These are phyloP conservation scores for Cnemophilus loriae DNA, from an alignment of 2,113 vertebrate species.

Conservation along the genomic window DNA sequence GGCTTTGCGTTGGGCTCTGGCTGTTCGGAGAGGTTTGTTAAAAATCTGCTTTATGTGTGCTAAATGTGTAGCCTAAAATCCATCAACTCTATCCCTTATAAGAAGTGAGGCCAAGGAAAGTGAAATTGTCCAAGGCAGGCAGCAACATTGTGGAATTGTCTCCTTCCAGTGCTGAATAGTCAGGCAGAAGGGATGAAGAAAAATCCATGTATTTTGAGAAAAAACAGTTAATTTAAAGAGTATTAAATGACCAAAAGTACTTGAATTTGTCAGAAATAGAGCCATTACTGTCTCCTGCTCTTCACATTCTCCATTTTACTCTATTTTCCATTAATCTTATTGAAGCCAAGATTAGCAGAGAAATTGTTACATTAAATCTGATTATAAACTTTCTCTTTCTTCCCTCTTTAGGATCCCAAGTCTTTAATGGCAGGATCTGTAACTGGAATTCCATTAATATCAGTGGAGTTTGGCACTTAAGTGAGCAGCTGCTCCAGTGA, in stretches of 20 bases:
- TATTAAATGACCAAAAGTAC: not conserved
- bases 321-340: not conserved
- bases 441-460: not conserved
- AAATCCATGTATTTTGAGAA: not conserved
- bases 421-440: not conserved
- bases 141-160: not conserved
- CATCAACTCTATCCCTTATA: rapidly evolving
- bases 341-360: not conserved
- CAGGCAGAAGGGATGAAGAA: not conserved
- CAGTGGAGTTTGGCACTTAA: not conserved
- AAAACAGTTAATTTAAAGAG: not conserved
- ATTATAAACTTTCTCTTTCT: not conserved
- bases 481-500: not conserved
- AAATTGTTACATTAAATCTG: not conserved
- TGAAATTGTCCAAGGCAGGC: not conserved
- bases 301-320: not conserved
- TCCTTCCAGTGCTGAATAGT: not conserved
- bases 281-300: not conserved
- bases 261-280: not conserved
- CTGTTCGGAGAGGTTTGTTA: not conserved
- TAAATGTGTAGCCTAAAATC: not conserved
- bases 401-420: not conserved
- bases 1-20: not conserved
- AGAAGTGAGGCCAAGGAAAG: not conserved
- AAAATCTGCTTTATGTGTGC: not conserved